Base-by-base conservation (phyloP, 1,140 invertebrate genomes). In the Oncopodura yosiiana region DNA sequence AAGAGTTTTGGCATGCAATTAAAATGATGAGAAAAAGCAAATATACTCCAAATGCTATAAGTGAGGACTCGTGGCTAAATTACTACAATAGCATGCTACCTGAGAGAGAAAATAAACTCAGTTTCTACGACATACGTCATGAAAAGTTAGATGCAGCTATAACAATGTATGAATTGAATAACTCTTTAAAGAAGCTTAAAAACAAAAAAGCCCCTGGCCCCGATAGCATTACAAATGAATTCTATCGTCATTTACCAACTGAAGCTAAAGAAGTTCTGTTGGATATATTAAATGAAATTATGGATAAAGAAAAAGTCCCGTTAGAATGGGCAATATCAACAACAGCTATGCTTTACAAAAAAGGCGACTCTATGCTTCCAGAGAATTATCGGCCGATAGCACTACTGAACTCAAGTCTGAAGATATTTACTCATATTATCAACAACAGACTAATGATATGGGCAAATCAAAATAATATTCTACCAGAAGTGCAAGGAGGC, bases 401-500 rank as follows among this genome's bases (percentile, higher is more conserved):
- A 16, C 5, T 44, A 11, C 42, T 43, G 4, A 24, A 24, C 4
- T 27, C 42, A 0, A 11, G 52, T 16, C 45, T 55, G 18, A 65
- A 65, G 42, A 36, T 65, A n/a, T 65, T 64, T 26, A 64, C 64
- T 1, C 24, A 24, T 8, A 58, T 62, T 32, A 16, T 62, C 1
- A 48, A 50, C 34, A 44, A 16, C 3, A 45, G 59, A 49, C 16
- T 65, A 16, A 34, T 24, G n/a, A 29, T 30, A 21, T 57, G 60
- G 53, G 32, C 52, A 12, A 50, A 53, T 23, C 12, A 41, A 56
- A 45, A 41, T 37, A 44, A 58, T n/a, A 57, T 61, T 14, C 24
- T 68, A 3, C 60, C 59, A 1, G 53, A 67, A 53, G 42, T 32
- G 5, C 66, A 67, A 54, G 61, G 54, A 5, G 66, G 66, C 0